Percentiles rank a stretch among this genome's conserved stretches.
These are phyloP conservation scores for Dioctria linearis DNA, from an alignment of 2,888 invertebrate species.

Conservation along the genomic window DNA sequence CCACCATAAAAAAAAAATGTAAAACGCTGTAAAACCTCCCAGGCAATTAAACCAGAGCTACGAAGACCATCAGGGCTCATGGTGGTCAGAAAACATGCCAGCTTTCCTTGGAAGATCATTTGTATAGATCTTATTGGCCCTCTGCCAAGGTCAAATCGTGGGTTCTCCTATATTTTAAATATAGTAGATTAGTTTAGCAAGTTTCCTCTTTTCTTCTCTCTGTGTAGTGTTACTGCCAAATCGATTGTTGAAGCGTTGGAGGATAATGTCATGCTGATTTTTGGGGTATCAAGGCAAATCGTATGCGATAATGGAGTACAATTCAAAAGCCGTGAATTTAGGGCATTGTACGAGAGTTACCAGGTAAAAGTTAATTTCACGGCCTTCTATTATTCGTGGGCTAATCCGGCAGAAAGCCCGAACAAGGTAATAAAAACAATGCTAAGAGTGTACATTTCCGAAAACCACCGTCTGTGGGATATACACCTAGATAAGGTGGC, in stretches of 20 bases:
- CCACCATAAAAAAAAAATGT: too few species aligned
- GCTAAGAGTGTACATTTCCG: background rate
- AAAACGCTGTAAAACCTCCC: too few species aligned
- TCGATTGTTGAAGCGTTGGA: too few species aligned
- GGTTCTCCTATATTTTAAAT: background rate
- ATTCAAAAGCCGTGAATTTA: background rate
- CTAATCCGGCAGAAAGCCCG: background rate
- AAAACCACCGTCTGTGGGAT: background rate
- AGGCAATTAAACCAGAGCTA: too few species aligned
- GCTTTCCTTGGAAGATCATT: background rate
- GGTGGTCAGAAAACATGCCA: too few species aligned
- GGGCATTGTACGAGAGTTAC: background rate
- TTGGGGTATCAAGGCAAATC: too few species aligned
- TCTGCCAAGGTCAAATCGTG: background rate
- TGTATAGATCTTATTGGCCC: background rate
- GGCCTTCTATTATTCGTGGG: background rate
- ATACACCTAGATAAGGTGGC: background rate
- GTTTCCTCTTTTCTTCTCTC: background rate
- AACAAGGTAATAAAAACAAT: background rate
- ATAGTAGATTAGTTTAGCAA: slow-evolving; percentile 9
- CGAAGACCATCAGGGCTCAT: too few species aligned
- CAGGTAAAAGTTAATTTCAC: background rate
- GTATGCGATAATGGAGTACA: too few species aligned
- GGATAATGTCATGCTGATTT: too few species aligned
- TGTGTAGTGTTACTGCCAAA: background rate